Percentiles rank a stretch among this genome's conserved stretches.
These are phyloP conservation scores for Chloroclystis v-ata DNA, from an alignment of 2,888 invertebrate genomes.

Conservation along the genomic window DNA sequence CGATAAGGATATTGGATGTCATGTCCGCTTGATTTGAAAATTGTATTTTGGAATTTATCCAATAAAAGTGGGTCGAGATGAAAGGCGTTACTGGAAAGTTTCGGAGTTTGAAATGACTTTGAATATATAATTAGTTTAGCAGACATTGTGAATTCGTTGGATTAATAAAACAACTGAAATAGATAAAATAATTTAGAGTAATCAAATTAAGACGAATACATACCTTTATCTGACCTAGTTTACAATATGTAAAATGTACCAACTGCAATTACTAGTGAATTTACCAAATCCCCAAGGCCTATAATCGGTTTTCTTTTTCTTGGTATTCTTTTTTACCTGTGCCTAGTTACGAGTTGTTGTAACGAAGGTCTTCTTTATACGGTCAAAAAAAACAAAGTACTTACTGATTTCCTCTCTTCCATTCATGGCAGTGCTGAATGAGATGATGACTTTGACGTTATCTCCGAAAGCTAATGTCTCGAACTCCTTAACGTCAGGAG, in stretches of 20 bases:
- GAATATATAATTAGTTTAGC: background rate
- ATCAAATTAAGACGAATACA: too few relatives aligned
- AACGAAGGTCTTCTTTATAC: too few relatives aligned
- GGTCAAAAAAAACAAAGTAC: too few relatives aligned
- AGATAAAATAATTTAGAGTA: too few relatives aligned
- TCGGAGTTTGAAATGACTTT: background rate
- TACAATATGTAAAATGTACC: too few relatives aligned
- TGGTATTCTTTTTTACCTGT: too few relatives aligned
- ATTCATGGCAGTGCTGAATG: constrained; percentile 85
- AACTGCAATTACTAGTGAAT: too few relatives aligned
- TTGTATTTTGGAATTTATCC: constrained; percentile 11
- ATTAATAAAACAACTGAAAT: background rate
- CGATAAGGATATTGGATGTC: constrained; percentile 12
- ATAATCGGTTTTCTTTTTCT: too few relatives aligned
- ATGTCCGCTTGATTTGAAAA: constrained; percentile 10
- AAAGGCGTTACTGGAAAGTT: background rate
- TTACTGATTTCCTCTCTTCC: constrained; percentile 82
- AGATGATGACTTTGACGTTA: constrained; percentile 89
- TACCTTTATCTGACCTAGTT: too few relatives aligned
- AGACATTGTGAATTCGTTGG: too few relatives aligned
- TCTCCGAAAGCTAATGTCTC: constrained; percentile 90
- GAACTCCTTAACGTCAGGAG: constrained; percentile 84
- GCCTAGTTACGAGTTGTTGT: too few relatives aligned
- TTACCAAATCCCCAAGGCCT: too few relatives aligned
- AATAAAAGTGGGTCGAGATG: constrained; percentile 6